Base-by-base conservation (phyloP, 1,140 invertebrate genomes). In the Diprion similis region DNA sequence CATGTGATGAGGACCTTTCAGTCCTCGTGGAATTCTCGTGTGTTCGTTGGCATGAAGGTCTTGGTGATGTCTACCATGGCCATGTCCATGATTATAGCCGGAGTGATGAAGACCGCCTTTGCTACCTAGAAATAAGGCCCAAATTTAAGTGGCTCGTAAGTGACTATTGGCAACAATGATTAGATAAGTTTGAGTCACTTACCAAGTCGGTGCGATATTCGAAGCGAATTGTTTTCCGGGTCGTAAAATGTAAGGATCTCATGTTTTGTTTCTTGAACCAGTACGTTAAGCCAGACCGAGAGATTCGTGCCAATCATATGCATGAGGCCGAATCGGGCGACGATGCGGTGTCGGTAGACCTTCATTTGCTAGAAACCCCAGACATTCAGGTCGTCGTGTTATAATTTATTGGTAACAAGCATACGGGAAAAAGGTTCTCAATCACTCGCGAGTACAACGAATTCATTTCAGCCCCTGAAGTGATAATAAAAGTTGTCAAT, bases 281-380 rank as follows among this genome's bases (percentile, higher is more conserved):
- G 89, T 0, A 98, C 96, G 79, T 96, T 96, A 7, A 98, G 88
- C 96, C 96, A 98, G 1, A 98, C 95, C 17, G 95, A 97, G 51
- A 98, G 87, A 88, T 98, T 98, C 0, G 96, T 98, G 17, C 95
- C 96, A 72, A 98, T 97, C 95, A 98, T 97, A 85, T 98, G 97
- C 96, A 98, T 98, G 46, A 98, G 86, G 1, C 96, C 96, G 80
- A 98, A 97, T 73, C 96, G 90, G 0, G 95, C 95, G 17, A 96
- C 91, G 64, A 96, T 91, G 84, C 95, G 94, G 84, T 96, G 95
- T 73, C 94, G 94, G 83, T 95, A 95, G 2, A 97, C 94, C 87
- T 95, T 94, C 91, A 97, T 96, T 94, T 97, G 94, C 90, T 92
- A 84, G 73, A 87, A 91, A 74, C 73, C 80, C 19, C 73, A 51